Conservation (phyloP, 92 coral and sea anemone species). For the Epizoanthus fatuus region DNA sequence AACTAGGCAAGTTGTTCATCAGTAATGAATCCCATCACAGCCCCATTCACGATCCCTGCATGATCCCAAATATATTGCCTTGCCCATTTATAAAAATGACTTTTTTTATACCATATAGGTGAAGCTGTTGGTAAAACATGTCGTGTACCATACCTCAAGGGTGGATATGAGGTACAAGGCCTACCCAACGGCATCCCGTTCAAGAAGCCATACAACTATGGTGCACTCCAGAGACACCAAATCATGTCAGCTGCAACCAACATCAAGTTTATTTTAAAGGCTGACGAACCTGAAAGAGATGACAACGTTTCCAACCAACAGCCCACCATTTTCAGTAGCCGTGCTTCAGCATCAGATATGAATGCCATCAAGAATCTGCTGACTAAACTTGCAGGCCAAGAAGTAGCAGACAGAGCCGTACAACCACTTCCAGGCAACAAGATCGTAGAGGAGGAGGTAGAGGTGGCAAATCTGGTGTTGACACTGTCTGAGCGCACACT, state of each 20-base stretch:
- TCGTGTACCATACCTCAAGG: slow-evolving; percentile 61
- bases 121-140: slow-evolving; percentile 70
- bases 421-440: neutral
- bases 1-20: no score
- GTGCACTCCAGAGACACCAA: slow-evolving; percentile 47
- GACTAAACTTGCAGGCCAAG: slow-evolving; percentile 43
- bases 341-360: neutral
- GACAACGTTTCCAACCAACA: slow-evolving; percentile 1
- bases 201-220: slow-evolving; percentile 67
- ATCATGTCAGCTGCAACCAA: slow-evolving; percentile 56
- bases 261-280: slow-evolving; percentile 38
- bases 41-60: no score
- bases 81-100: no score
- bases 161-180: slow-evolving; percentile 62
- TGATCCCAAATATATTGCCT: no score
- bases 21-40: no score
- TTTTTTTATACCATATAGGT: slow-evolving; percentile 1
- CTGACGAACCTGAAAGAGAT: slow-evolving; percentile 21
- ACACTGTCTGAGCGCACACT: slow-evolving; percentile 34
- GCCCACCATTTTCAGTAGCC: neutral
- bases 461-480: slow-evolving; percentile 43
- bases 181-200: slow-evolving; percentile 65
- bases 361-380: slow-evolving; percentile 27
- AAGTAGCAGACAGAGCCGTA: slow-evolving; percentile 28
- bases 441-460: slow-evolving; percentile 49